Evolutionary conservation across 2,888 invertebrate species (phyloP).

Genomic region (Neria commutata): DNA sequence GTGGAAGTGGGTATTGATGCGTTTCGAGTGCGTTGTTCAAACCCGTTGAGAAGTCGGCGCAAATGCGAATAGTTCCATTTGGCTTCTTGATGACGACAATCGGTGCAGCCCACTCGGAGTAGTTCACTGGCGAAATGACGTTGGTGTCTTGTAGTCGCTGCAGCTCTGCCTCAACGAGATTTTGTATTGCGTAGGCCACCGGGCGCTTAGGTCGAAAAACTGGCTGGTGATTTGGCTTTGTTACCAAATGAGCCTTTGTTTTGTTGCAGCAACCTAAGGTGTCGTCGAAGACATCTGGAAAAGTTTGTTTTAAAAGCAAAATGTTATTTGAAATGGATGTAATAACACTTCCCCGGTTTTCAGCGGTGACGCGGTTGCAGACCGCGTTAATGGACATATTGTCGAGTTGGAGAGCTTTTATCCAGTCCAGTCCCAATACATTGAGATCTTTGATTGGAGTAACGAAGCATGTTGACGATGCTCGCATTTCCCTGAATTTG

Average conservation of each 20-base stretch:
- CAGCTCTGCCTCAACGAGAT: conserved; percentile 29
- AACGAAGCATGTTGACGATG: conserved; percentile 5
- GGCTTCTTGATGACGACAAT: too few species aligned
- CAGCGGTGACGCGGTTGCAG: conserved; percentile 9
- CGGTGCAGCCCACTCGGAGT: conserved; percentile 35
- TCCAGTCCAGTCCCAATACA: conserved; percentile 5
- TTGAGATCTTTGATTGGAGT: conserved; percentile 13
- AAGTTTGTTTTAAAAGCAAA: conserved; percentile 13
- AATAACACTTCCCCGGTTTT: background rate
- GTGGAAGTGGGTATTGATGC: too few species aligned
- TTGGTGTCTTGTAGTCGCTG: conserved; percentile 24
- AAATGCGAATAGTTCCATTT: too few species aligned
- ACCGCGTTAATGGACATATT: conserved; percentile 16
- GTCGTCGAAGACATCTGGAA: conserved; percentile 18
- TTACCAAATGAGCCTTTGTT: conserved; percentile 26
- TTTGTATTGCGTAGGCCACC: conserved; percentile 30
- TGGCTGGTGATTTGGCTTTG: conserved; percentile 28
- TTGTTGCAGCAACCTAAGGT: conserved; percentile 28
- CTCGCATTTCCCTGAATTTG: conserved; percentile 1
- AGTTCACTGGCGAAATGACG: conserved; percentile 32
- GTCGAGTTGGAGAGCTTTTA: conserved; percentile 14
- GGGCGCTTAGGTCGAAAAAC: conserved; percentile 33
- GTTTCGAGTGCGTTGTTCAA: too few species aligned
- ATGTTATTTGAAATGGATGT: conserved; percentile 1
- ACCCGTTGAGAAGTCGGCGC: conserved; percentile 34